Percentiles rank a stretch among this genome's conserved stretches.
These are phyloP conservation scores for Agriopis aurantiaria DNA, from an alignment of 2,888 invertebrate species.

Conservation along the genomic window DNA sequence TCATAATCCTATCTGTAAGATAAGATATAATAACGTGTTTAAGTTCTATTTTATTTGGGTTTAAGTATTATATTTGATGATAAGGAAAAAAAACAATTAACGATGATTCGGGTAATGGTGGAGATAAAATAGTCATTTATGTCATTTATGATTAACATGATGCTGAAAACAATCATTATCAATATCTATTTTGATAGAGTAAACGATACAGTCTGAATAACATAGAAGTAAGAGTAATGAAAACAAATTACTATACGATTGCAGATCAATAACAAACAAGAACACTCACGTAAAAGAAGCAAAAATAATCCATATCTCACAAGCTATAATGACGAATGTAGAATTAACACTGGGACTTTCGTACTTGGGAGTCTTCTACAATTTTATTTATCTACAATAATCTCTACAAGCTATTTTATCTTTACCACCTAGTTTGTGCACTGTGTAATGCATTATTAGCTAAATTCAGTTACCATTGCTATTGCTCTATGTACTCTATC, in stretches of 20 bases:
- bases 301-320: constrained; percentile 51
- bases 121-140: not conserved
- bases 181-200: not conserved
- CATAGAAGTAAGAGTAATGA: not conserved
- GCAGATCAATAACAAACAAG: constrained; percentile 42
- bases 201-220: not conserved
- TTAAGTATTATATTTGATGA: not conserved
- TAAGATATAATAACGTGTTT: too few relatives aligned
- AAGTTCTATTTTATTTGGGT: not conserved
- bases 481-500: constrained; percentile 4
- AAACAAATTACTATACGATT: constrained; percentile 18
- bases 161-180: not conserved
- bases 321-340: constrained; percentile 50
- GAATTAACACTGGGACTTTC: constrained; percentile 48
- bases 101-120: not conserved
- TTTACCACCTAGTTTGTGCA: constrained; percentile 21
- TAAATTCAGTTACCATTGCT: constrained; percentile 4
- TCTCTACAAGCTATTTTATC: constrained; percentile 28
- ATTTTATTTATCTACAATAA: constrained; percentile 28
- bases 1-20: not conserved
- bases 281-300: constrained; percentile 57
- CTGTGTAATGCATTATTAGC: not conserved
- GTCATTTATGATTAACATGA: too few relatives aligned
- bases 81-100: not conserved
- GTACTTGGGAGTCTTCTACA: constrained; percentile 8